Evolutionary conservation across 2,113 vertebrate genomes (phyloP).

Genomic region (Calyptomena viridis): DNA sequence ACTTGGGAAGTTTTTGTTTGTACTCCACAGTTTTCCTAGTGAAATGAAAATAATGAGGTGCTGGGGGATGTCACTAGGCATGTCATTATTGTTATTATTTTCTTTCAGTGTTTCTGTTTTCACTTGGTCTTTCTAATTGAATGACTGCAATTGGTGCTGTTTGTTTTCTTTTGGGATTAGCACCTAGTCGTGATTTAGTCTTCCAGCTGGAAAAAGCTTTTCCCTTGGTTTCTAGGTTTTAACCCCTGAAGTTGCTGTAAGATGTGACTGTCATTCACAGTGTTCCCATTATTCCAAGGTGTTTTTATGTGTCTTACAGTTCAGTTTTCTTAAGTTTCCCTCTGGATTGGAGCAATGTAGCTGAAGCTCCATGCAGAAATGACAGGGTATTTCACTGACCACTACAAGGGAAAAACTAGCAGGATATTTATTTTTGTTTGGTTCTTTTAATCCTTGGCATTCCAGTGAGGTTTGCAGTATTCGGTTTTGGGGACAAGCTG

Average conservation of each 20-base stretch:
- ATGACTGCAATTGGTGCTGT: not conserved
- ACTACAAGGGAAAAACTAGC: not conserved
- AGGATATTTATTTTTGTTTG: not conserved
- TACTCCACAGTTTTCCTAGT: not conserved
- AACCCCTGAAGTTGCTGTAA: not conserved
- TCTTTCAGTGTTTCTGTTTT: not conserved
- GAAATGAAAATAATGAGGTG: not conserved
- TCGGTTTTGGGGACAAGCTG: not conserved
- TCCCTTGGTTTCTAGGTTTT: not conserved
- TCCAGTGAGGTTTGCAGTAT: not conserved
- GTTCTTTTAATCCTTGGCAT: not conserved
- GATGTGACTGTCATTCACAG: not conserved
- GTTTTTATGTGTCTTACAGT: not conserved
- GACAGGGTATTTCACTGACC: not conserved
- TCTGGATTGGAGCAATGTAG: not conserved
- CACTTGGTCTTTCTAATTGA: not conserved
- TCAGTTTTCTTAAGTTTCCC: not conserved
- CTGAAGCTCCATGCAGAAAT: not conserved
- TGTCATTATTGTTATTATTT: not conserved
- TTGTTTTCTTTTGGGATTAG: slow-evolving; percentile 26
- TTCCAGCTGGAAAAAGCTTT: not conserved
- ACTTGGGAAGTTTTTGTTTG: not conserved
- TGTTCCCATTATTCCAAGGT: not conserved
- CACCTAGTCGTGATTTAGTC: not conserved
- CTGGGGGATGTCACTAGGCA: not conserved